phyloP scores from a whole-genome alignment of 2,797 vertebrate species.

The Enteromius afrohamiltoni region DNA sequence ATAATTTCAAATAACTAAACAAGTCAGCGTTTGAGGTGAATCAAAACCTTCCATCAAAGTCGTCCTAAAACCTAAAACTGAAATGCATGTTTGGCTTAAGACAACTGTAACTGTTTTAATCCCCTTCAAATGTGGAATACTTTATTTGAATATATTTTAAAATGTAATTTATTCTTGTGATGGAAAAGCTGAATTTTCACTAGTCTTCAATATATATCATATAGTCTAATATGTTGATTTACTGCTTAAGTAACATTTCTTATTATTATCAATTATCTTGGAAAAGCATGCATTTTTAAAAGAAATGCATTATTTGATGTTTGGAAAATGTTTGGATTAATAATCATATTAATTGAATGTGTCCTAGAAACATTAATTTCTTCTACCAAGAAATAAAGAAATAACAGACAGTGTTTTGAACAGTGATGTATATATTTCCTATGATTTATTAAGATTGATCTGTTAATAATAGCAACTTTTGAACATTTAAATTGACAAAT shows the following conservation, averaged over 20 bases:
- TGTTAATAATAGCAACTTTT: background rate
- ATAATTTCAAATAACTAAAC: background rate
- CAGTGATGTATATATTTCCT: background rate
- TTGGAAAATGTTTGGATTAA: too few species aligned
- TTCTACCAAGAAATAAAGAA: background rate
- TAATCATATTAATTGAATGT: background rate
- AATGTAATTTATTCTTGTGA: background rate
- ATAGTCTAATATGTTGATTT: too few species aligned
- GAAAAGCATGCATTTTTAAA: background rate
- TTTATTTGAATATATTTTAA: background rate
- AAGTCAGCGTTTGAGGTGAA: background rate
- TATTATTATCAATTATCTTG: background rate
- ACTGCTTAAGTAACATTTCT: background rate
- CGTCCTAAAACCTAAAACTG: background rate
- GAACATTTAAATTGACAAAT: background rate
- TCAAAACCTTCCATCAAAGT: background rate
- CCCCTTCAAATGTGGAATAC: too few species aligned
- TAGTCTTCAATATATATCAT: too few species aligned
- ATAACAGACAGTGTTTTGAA: background rate
- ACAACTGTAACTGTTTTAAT: background rate
- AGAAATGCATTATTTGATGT: background rate
- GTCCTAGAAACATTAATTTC: background rate
- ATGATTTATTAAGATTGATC: background rate
- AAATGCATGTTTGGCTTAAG: background rate
- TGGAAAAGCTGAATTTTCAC: background rate